Evolutionary conservation across 2,888 invertebrate species (phyloP).

Genomic region (Spialia ferax): DNA sequence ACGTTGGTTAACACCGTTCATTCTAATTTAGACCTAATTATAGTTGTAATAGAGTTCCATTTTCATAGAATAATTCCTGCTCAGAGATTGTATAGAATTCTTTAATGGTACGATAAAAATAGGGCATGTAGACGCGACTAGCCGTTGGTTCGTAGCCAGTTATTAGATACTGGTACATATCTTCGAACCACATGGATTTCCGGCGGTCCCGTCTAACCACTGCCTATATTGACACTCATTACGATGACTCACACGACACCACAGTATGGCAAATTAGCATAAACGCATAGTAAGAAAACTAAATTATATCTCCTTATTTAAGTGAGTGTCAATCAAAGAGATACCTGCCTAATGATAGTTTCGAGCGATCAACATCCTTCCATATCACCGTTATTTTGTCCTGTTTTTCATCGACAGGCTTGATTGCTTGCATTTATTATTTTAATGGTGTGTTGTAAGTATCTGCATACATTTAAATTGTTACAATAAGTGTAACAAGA

Average conservation of each 20-base stretch:
- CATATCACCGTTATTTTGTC: constrained; percentile 49
- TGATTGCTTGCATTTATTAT: constrained; percentile 33
- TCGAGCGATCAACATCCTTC: constrained; percentile 51
- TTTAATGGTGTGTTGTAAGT: constrained; percentile 8
- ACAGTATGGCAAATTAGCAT: constrained; percentile 46
- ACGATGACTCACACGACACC: constrained; percentile 56
- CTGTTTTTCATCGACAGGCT: constrained; percentile 47
- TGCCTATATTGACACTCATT: constrained; percentile 50
- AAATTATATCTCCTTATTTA: constrained; percentile 52
- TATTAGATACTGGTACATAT: constrained; percentile 51
- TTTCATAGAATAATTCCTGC: not conserved
- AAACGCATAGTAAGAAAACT: constrained; percentile 45
- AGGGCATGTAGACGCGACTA: constrained; percentile 13
- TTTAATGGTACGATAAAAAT: constrained; percentile 28
- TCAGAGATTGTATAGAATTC: constrained; percentile 12
- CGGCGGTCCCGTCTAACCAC: constrained; percentile 60
- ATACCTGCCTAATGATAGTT: constrained; percentile 60
- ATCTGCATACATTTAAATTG: constrained; percentile 9
- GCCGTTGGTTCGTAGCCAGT: constrained; percentile 26
- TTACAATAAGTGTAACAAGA: constrained; percentile 12
- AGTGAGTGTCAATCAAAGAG: constrained; percentile 63
- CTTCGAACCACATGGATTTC: constrained; percentile 65
- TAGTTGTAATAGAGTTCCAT: not conserved
- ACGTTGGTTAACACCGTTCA: not conserved
- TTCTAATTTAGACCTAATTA: constrained; percentile 4